Base-by-base conservation (phyloP, 1,140 invertebrate genomes). In the Drosophila pruinosa region DNA sequence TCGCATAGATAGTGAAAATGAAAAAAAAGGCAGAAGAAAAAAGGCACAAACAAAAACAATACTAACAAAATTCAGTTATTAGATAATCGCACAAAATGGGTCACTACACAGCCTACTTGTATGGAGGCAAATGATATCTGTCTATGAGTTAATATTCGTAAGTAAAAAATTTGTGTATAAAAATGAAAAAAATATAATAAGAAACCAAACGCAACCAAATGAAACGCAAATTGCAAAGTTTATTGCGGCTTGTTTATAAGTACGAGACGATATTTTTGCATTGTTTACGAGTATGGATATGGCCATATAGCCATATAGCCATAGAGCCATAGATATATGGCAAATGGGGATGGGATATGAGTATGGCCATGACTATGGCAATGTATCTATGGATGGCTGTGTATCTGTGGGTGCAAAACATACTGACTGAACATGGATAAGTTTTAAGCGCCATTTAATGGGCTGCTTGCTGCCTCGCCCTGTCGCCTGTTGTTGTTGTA, bases 51-150 rank as follows among this genome's bases (percentile, higher is more conserved):
- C 8, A 28, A 41, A 31, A 19, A 53, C 45, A 34, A 47, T 54
- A 50, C 41, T 36, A 54, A 53, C 45, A 26, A 67, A 72, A 39
- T 21, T 59, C 57, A 75, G 75, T 57, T 63, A 86, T 85, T 85
- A 85, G 81, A 85, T 86, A 86, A 85, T 85, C 81, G 57, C 50
- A n/a, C 69, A 34, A 85, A 85, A 85, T 85, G 81, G 81, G 77
- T 77, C 81, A 86, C 54, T 76, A 50, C 47, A 41, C 48, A 63
- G 43, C 26, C 38, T 36, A 68, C 47, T 68, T 62, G 14, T 15
- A 10, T 7, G 38, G 7, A n/a, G 53, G 22, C 21, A 41, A n/a
- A 14, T 41, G 36, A 41, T 58, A 45, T 41, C 22, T 24, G 39
- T 36, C 45, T 8, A 26, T 26, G 19, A 21, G 31, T 38, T 15